These are phyloP conservation scores for Ceratitis capitata DNA, from an alignment of 1,140 invertebrate genomes.

Conservation along the genomic window DNA sequence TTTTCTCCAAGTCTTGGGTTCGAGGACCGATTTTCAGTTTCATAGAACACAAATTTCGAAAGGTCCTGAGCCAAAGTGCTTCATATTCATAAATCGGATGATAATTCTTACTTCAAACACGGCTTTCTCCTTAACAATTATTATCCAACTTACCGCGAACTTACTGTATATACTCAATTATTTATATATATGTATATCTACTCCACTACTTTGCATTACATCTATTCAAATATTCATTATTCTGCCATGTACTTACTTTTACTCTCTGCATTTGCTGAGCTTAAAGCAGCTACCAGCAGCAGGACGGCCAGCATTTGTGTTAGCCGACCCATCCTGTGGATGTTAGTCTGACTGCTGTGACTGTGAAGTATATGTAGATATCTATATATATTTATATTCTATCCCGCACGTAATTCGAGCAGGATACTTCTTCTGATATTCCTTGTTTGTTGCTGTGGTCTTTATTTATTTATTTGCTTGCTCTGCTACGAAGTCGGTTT, in stretches of 20 bases:
- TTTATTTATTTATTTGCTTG: background rate
- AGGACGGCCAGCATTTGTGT: slow-evolving; percentile 62
- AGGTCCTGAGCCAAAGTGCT: too few species aligned
- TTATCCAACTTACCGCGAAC: background rate
- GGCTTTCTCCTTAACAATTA: too few species aligned
- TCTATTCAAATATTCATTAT: slow-evolving; percentile 28
- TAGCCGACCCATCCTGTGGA: slow-evolving; percentile 60
- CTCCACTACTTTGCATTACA: background rate
- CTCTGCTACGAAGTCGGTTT: background rate
- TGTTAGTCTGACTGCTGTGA: slow-evolving; percentile 32
- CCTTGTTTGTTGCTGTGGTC: slow-evolving; percentile 17
- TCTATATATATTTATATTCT: background rate
- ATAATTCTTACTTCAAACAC: too few species aligned
- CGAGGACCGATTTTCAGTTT: too few species aligned
- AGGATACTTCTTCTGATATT: background rate
- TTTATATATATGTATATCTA: background rate
- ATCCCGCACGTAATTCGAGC: background rate
- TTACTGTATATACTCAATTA: background rate
- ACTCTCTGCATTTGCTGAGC: slow-evolving; percentile 54
- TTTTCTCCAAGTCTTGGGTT: too few species aligned
- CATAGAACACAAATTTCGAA: too few species aligned
- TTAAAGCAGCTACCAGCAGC: slow-evolving; percentile 55
- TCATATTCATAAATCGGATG: too few species aligned
- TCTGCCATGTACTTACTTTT: slow-evolving; percentile 57
- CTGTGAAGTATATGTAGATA: background rate